A percentile compares a stretch with the other conserved stretches of the same genome.
Conservation (phyloP, 2,888 invertebrate genomes). For the Thereva unica region DNA sequence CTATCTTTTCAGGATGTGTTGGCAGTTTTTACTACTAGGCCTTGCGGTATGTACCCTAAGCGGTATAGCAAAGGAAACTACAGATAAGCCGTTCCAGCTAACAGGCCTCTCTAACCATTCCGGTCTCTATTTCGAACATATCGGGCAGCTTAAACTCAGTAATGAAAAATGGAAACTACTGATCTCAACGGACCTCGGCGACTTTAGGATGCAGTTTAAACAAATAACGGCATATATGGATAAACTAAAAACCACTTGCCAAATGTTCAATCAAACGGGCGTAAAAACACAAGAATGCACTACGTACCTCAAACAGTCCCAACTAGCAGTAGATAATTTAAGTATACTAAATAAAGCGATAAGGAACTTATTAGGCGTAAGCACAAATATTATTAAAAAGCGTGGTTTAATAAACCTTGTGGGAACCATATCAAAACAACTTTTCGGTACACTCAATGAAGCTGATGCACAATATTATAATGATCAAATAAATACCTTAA, state of each 20-base stretch:
- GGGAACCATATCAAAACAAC: background rate
- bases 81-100: too few species aligned
- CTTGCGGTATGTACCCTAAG: too few species aligned
- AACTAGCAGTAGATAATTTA: background rate
- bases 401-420: constrained; percentile 5
- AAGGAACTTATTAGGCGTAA: background rate
- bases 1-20: too few species aligned
- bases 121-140: background rate
- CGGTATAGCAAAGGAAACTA: too few species aligned
- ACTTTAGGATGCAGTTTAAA: constrained; percentile 3
- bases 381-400: background rate
- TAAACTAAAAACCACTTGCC: background rate
- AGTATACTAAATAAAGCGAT: background rate
- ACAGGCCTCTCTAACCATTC: background rate
- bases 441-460: background rate
- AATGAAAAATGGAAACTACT: background rate
- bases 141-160: background rate
- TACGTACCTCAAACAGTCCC: background rate
- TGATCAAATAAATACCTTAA: background rate
- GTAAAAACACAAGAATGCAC: background rate
- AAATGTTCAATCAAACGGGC: background rate
- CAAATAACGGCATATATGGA: background rate
- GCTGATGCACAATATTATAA: background rate
- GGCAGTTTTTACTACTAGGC: too few species aligned
- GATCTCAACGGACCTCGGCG: too few species aligned